Base-by-base conservation (phyloP, 2,888 invertebrate species). In the Chymomyza amoena region DNA sequence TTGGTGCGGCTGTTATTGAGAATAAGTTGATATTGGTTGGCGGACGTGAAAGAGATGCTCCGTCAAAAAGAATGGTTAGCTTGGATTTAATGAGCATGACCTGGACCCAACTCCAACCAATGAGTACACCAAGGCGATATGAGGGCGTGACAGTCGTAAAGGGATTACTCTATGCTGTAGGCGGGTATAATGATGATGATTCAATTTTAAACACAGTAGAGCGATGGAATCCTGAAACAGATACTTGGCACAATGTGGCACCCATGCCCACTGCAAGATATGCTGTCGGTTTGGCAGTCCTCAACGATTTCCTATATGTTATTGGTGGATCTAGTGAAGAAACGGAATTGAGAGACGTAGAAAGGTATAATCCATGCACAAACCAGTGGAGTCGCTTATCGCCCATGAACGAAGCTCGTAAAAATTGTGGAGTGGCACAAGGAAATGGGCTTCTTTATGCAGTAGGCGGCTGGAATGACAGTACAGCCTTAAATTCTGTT, bases 401-500 rank as follows among this genome's bases (percentile, higher is more conserved):
- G 45, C 96, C 97, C 4, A 97, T 98, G 97, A 95, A 95, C 54
- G 94, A 96, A 73, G 93, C 97, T 25, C 93, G 98, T 67, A 97
- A 98, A 4, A 97, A 97, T 15, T 97, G 98, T 67, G 98, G 97
- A 59, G 97, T 95, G 20, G 96, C 97, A 68, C 97, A 97, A 0
- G 95, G 96, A 45, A 96, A 96, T 90, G 97, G 97, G 0, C 97
- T 94, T 91, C 93, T 98, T 64, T 98, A 98, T 92, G 98, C 97
- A 1, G 93, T 98, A 75, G 98, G 98, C 36, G 98, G 2, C 1
- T 9, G 36, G 36, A n/a, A n/a, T n/a, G n/a, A n/a, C n/a, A n/a
- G n/a, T n/a, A n/a, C n/a, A 36, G 6, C 6, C 7, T 9, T 36
- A 9, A 36, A 36, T 36, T 36, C 36, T 5, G 36, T 36, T 36